Evolutionary conservation across 1,140 invertebrate genomes (phyloP).

Genomic region (Drosophila mojavensis): DNA sequence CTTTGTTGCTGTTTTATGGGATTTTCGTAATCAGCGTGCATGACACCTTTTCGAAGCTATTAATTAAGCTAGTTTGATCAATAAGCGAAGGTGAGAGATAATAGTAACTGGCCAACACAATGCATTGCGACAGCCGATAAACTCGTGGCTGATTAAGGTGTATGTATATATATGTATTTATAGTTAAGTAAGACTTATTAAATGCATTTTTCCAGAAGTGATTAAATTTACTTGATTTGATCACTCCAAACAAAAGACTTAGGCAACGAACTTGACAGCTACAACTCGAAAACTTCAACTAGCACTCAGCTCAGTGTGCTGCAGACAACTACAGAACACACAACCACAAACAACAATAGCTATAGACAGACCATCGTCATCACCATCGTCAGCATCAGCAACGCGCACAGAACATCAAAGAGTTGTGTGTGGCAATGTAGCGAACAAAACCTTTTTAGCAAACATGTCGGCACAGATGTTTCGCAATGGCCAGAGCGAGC

Average conservation of each 20-base stretch:
- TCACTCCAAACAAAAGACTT: constrained; percentile 41
- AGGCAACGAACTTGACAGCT: constrained; percentile 54
- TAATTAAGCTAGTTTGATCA: constrained; percentile 12
- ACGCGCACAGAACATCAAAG: constrained; percentile 16
- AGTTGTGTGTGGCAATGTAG: constrained; percentile 13
- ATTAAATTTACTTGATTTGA: constrained; percentile 4
- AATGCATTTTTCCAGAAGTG: neutral
- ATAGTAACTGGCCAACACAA: constrained; percentile 22
- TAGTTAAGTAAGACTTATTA: neutral
- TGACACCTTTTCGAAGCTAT: constrained; percentile 25
- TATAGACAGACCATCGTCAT: constrained; percentile 10
- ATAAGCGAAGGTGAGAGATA: neutral
- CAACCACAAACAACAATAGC: constrained; percentile 11
- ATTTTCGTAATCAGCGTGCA: constrained; percentile 27
- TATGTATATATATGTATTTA: neutral
- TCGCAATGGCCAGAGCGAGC: constrained; percentile 50
- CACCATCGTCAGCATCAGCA: neutral
- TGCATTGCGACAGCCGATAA: constrained; percentile 3
- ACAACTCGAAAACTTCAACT: constrained; percentile 2
- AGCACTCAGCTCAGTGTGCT: neutral
- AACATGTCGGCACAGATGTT: constrained; percentile 35
- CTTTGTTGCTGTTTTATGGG: constrained; percentile 1
- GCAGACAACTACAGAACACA: constrained; percentile 5
- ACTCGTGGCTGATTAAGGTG: neutral
- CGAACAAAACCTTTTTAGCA: constrained; percentile 15